These are phyloP conservation scores for Pelmatolapia mariae DNA, from an alignment of 2,113 vertebrate species.

Conservation along the genomic window DNA sequence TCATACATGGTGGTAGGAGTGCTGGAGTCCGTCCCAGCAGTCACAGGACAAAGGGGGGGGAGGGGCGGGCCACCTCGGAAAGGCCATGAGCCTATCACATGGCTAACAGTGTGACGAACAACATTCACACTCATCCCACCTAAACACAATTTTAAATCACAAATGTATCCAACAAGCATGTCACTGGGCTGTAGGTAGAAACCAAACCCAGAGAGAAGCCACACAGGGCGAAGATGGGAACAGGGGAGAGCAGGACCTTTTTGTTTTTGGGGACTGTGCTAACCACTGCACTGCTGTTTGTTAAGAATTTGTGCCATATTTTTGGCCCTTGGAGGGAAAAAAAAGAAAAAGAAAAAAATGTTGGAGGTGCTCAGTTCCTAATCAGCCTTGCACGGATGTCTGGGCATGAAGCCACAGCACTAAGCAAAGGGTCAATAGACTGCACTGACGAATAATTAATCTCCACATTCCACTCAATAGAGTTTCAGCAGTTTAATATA, in stretches of 20 bases:
- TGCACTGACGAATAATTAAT: conserved; percentile 22
- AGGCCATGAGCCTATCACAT: not conserved
- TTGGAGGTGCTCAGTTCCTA: not conserved
- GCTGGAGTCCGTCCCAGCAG: not conserved
- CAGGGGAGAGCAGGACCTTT: not conserved
- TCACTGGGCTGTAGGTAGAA: not conserved
- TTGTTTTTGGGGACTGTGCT: not conserved
- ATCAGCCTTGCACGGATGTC: not conserved
- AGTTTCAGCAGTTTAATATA: conserved; percentile 16
- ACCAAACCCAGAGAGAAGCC: not conserved
- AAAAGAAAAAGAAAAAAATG: not conserved
- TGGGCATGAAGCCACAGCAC: conserved; percentile 28
- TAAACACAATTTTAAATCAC: not conserved
- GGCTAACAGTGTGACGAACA: not conserved
- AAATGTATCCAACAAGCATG: not conserved
- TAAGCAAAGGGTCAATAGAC: conserved; percentile 21
- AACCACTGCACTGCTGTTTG: not conserved
- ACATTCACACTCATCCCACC: not conserved
- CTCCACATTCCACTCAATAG: conserved; percentile 11
- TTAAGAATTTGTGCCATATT: not conserved
- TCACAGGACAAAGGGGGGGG: too few relatives aligned
- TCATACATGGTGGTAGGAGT: not conserved
- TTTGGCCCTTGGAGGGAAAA: not conserved
- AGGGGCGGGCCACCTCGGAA: too few relatives aligned
- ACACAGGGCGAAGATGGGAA: rapidly evolving